phyloP scores from a whole-genome alignment of 1,140 invertebrate genomes.

The Pseudobourletiella spinata region DNA sequence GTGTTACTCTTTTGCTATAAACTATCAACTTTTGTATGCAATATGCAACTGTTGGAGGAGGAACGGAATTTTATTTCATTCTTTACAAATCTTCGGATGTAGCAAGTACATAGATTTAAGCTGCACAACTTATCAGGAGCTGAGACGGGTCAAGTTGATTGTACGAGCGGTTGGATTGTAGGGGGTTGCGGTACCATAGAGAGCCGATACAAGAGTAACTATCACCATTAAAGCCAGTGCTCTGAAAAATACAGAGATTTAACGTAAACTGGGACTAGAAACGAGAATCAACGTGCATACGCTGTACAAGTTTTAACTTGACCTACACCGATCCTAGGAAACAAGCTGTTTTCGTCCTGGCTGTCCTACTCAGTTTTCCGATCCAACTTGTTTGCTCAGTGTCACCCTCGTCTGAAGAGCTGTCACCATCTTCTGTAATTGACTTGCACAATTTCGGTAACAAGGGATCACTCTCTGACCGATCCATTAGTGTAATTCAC shows the following conservation, averaged over 20 bases:
- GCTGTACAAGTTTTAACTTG: neutral
- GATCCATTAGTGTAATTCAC: too few species aligned
- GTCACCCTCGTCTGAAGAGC: neutral
- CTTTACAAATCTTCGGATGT: too few species aligned
- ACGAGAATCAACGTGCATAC: neutral
- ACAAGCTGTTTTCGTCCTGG: too few species aligned
- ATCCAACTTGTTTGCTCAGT: neutral
- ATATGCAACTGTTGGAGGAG: neutral
- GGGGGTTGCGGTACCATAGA: neutral
- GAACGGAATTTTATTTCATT: neutral
- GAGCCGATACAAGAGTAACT: neutral
- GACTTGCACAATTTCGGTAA: neutral
- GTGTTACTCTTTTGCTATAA: too few species aligned
- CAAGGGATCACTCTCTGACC: neutral
- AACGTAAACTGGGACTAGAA: neutral
- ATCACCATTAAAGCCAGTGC: neutral
- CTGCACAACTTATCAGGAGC: neutral
- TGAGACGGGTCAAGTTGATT: too few species aligned
- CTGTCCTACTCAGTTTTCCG: too few species aligned
- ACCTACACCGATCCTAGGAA: neutral
- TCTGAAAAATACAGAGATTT: neutral
- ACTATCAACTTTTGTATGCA: too few species aligned
- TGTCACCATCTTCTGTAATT: neutral
- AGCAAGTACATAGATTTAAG: neutral
- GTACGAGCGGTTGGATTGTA: neutral